Conservation (phyloP, 2,797 vertebrate species). For the Eulemur coronatus region DNA sequence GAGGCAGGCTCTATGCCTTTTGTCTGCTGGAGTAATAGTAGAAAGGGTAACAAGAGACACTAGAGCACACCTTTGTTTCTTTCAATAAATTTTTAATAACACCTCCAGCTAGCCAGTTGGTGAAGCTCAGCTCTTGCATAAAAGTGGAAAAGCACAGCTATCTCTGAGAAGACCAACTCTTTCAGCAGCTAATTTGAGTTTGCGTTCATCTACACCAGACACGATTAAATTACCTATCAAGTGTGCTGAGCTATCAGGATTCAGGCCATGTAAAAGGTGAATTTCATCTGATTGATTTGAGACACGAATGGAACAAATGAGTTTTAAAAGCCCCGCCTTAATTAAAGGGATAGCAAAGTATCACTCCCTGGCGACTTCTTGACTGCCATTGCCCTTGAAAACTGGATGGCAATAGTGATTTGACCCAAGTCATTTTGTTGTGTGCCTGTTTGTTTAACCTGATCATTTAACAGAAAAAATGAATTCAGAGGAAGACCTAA, state of each 20-base stretch:
- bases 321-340: slow-evolving; percentile 68
- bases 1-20: slow-evolving; percentile 87
- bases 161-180: slow-evolving; percentile 83
- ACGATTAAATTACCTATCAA: slow-evolving; percentile 89
- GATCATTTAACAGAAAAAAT: slow-evolving; percentile 69
- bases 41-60: slow-evolving; percentile 86
- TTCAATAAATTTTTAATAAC: slow-evolving; percentile 90
- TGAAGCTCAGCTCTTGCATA: slow-evolving; percentile 87
- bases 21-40: slow-evolving; percentile 88
- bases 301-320: slow-evolving; percentile 78
- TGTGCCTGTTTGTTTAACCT: slow-evolving; percentile 54
- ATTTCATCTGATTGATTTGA: slow-evolving; percentile 88
- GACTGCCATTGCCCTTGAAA: background rate
- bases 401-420: slow-evolving; percentile 40
- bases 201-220: slow-evolving; percentile 82
- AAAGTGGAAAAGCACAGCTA: slow-evolving; percentile 88
- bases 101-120: slow-evolving; percentile 90
- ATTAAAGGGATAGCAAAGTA: slow-evolving; percentile 57
- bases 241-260: slow-evolving; percentile 87
- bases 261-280: slow-evolving; percentile 86
- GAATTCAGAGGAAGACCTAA: slow-evolving; percentile 57
- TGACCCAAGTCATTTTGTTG: background rate
- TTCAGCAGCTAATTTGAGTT: slow-evolving; percentile 87
- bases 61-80: slow-evolving; percentile 89
- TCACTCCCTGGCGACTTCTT: background rate